Evolutionary conservation across 2,797 vertebrate genomes (phyloP), one percentile per base, ranked within the genome.

Genomic region (Nannoperca australis): DNA sequence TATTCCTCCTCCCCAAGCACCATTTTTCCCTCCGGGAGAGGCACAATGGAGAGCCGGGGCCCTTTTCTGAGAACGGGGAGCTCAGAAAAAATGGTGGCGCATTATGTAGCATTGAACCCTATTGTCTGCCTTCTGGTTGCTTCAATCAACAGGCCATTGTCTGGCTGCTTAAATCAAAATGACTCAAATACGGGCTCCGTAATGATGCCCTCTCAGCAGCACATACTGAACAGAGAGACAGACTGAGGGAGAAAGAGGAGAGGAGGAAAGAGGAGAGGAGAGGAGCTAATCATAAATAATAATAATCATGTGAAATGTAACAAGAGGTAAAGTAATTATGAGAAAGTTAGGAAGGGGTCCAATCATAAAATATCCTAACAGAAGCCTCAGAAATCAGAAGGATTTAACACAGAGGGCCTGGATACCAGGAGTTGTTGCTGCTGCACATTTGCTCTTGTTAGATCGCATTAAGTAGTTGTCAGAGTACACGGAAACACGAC

Each of bases 71-170:
- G 92, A 93, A 92, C 86, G 78, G 85, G 88, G 91, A 93, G 92
- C 93, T 92, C 88, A 84, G 91, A 96, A 97, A 97, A 95, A 98
- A 98, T 98, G 97, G 98, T 98, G 98, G 96, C 95, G 96, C 96
- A 99, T 99, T 99, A 97, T 98, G 97, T 96, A 95, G 96, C 96
- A 98, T 97, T 98, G 97, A 98, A 97, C 96, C 96, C 96, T 96
- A 99, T 99, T 99, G 98, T 99, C 97, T 96, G 94, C 95, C 96
- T 97, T 96, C 97, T 97, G 97, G 97, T 97, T 94, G 96, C 97
- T 96, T 97, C 98, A 99, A 99, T 99, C 98, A 99, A 99, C 97
- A 98, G 97, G 96, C 97, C 97, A 99, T 99, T 99, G 98, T 99
- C 97, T 98, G 96, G 95, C 96, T 97, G 98, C 97, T 99, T 98